These are phyloP conservation scores for Raja brachyura DNA, from an alignment of 2,113 vertebrate genomes.

Conservation along the genomic window DNA sequence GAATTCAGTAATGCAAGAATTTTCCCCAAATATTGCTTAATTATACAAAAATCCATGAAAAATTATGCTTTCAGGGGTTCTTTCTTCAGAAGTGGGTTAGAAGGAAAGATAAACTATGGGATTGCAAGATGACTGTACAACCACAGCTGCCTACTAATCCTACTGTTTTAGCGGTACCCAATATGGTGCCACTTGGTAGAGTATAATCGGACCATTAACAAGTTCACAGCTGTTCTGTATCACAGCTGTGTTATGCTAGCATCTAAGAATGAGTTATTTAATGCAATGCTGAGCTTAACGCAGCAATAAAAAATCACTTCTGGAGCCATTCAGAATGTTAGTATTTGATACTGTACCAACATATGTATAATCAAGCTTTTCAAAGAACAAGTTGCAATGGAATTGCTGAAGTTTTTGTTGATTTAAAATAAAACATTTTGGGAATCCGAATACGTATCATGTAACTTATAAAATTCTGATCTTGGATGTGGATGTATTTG, in stretches of 20 bases:
- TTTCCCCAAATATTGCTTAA: neutral
- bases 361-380: neutral
- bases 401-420: neutral
- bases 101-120: neutral
- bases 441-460: neutral
- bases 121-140: neutral
- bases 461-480: too few relatives aligned
- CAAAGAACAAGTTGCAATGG: neutral
- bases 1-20: neutral
- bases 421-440: neutral
- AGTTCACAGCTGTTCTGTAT: constrained; percentile 25
- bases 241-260: neutral
- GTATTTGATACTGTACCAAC: neutral
- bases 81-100: neutral
- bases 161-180: neutral
- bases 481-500: too few relatives aligned
- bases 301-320: neutral
- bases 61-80: neutral
- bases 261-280: constrained; percentile 5
- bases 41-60: too few relatives aligned
- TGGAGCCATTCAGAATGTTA: neutral
- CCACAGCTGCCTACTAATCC: neutral
- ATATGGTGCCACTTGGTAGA: neutral
- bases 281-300: neutral
- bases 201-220: neutral